Evolutionary conservation across 2,888 invertebrate genomes (phyloP).

Genomic region (Lasioglossum oenotherae): DNA sequence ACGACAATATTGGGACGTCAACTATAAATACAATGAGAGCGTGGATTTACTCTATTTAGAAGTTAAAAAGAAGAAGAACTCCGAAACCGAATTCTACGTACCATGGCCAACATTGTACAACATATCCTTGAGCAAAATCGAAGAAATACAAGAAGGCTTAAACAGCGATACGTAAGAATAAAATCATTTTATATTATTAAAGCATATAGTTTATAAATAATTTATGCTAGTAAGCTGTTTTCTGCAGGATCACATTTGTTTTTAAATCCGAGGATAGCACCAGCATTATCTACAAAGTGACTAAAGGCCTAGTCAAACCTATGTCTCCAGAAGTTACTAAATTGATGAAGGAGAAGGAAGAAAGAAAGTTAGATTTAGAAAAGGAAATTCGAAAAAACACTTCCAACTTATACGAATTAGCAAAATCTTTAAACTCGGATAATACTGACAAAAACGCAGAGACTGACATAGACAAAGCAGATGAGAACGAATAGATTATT

Average conservation of each 20-base stretch:
- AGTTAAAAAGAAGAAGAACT: constrained; percentile 81
- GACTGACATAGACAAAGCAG: neutral
- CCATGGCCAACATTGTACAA: constrained; percentile 82
- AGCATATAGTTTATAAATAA: neutral
- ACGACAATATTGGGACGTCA: constrained; percentile 84
- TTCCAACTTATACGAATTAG: constrained; percentile 80
- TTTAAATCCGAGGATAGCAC: constrained; percentile 81
- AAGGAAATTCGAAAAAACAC: constrained; percentile 78
- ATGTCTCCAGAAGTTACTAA: constrained; percentile 74
- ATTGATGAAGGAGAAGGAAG: constrained; percentile 72
- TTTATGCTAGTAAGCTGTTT: neutral
- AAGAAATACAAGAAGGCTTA: constrained; percentile 83
- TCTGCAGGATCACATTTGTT: constrained; percentile 79
- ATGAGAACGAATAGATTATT: neutral
- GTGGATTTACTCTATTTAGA: constrained; percentile 83
- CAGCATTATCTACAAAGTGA: constrained; percentile 79
- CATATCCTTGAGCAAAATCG: constrained; percentile 82
- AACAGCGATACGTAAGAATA: constrained; percentile 65
- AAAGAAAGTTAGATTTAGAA: constrained; percentile 75
- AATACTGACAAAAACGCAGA: constrained; percentile 19
- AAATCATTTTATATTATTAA: neutral
- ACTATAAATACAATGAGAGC: constrained; percentile 83
- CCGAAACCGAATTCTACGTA: constrained; percentile 82
- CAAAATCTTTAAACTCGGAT: constrained; percentile 67
- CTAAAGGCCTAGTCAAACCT: constrained; percentile 78